Conservation (phyloP, 2,113 vertebrate species). For the Plecturocebus donacophilus region DNA sequence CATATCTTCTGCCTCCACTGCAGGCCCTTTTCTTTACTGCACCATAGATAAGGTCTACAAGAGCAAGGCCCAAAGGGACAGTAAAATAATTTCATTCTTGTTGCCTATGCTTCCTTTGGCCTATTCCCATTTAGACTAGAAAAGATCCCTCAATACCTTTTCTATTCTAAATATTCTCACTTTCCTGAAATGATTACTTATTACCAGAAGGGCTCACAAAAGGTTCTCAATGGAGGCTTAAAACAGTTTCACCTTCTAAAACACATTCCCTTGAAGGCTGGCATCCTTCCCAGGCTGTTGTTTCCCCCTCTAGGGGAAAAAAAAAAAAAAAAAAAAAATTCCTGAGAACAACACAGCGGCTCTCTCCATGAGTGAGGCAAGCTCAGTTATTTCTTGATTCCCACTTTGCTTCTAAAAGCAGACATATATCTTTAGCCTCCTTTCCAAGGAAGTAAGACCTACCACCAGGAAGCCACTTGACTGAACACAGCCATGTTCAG, state of each 20-base stretch:
- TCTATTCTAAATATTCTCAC: neutral
- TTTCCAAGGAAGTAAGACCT: neutral
- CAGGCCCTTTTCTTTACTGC: neutral
- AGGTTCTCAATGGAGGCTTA: neutral
- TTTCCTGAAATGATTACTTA: neutral
- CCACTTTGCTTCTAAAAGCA: slow-evolving; percentile 19
- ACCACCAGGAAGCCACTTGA: neutral
- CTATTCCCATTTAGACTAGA: neutral
- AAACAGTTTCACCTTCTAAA: neutral
- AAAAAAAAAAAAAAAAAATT: neutral
- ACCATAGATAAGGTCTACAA: neutral
- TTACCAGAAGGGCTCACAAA: neutral
- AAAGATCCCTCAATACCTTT: neutral
- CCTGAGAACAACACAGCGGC: neutral
- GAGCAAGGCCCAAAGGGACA: neutral
- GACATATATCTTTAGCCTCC: neutral
- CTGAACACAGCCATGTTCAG: neutral
- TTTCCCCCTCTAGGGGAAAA: neutral
- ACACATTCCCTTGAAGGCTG: slow-evolving; percentile 27
- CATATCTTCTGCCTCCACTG: neutral
- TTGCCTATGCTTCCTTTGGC: neutral
- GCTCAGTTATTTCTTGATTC: neutral
- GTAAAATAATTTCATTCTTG: neutral
- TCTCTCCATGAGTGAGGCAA: neutral
- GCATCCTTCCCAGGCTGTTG: neutral